phyloP scores from a whole-genome alignment of 2,797 vertebrate genomes.

The Crocidura indochinensis region DNA sequence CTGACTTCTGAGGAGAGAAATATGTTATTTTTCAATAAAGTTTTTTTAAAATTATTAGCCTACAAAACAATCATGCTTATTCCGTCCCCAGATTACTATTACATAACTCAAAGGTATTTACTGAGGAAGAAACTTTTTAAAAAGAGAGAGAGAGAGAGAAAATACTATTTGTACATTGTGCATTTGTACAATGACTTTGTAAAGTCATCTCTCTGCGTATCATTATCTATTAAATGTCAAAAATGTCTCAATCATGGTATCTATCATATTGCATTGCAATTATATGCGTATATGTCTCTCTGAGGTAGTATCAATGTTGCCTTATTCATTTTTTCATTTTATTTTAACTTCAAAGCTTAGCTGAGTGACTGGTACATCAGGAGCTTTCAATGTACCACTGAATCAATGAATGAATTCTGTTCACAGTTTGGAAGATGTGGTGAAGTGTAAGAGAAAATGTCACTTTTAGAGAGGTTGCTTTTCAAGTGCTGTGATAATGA shows the following conservation, averaged over 20 bases:
- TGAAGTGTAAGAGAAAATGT: constrained; percentile 25
- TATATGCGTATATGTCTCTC: constrained; percentile 38
- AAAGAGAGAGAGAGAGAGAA: neutral
- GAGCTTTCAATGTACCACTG: neutral
- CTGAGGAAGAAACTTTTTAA: neutral
- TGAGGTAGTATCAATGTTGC: constrained; percentile 10
- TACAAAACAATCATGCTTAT: neutral
- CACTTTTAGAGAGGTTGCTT: constrained; percentile 39
- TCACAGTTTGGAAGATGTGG: constrained; percentile 39
- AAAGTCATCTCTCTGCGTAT: neutral
- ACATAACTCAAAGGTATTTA: neutral
- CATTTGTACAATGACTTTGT: neutral
- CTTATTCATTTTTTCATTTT: neutral
- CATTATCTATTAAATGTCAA: neutral
- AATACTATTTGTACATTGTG: too few species aligned
- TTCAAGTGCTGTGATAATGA: constrained; percentile 43
- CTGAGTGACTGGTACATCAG: neutral
- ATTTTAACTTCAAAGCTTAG: neutral
- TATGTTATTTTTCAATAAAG: neutral
- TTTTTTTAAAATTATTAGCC: neutral
- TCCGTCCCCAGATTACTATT: neutral
- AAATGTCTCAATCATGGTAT: neutral
- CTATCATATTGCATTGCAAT: neutral
- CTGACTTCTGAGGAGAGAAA: neutral
- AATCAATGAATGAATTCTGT: constrained; percentile 67